phyloP scores from a whole-genome alignment of 2,113 vertebrate species.

The Indri indri region DNA sequence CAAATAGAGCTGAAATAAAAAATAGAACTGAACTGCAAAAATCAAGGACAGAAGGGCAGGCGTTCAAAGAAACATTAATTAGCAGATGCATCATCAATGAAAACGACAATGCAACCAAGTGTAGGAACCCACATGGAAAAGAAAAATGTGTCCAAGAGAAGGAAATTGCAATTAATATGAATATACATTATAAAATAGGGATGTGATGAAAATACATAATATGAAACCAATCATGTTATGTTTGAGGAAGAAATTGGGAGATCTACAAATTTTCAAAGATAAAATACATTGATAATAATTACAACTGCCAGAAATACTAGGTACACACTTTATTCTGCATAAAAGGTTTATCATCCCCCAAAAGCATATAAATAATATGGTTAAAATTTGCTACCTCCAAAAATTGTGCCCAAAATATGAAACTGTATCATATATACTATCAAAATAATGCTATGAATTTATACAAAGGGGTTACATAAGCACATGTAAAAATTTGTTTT shows the following conservation, averaged over 20 bases:
- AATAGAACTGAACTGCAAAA: slow-evolving; percentile 34
- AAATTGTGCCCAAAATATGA: neutral
- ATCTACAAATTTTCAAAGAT: slow-evolving; percentile 13
- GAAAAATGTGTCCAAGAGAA: slow-evolving; percentile 31
- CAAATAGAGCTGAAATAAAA: slow-evolving; percentile 50
- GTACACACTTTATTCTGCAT: neutral
- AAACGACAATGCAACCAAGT: slow-evolving; percentile 17
- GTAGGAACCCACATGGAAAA: slow-evolving; percentile 49
- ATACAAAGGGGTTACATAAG: neutral
- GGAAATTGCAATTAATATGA: slow-evolving; percentile 21
- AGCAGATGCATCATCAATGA: slow-evolving; percentile 48
- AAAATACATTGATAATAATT: slow-evolving; percentile 40
- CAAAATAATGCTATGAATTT: neutral
- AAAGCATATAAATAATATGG: slow-evolving; percentile 27
- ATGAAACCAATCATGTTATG: slow-evolving; percentile 18
- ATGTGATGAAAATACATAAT: neutral
- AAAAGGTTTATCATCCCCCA: neutral
- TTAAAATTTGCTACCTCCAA: neutral
- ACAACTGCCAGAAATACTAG: slow-evolving; percentile 17
- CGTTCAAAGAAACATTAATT: slow-evolving; percentile 55
- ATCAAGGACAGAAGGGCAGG: slow-evolving; percentile 51
- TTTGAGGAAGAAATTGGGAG: neutral
- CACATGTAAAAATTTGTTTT: neutral
- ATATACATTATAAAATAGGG: neutral
- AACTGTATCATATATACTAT: neutral